These are phyloP conservation scores for Ctenodactylus gundi DNA, from an alignment of 2,113 vertebrate genomes.

Conservation along the genomic window DNA sequence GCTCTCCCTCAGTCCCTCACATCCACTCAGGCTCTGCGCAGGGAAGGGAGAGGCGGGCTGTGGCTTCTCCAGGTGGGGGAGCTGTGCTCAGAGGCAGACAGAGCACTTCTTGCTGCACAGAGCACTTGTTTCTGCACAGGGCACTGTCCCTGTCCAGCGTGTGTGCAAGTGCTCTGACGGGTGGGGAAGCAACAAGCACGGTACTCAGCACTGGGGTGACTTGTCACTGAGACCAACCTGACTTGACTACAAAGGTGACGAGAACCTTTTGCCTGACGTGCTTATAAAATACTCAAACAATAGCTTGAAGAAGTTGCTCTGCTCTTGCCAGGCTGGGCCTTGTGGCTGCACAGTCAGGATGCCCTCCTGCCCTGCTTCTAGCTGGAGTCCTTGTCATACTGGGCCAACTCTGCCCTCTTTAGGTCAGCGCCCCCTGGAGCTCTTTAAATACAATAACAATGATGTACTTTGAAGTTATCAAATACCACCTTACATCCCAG, in stretches of 20 bases:
- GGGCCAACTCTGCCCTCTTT: not conserved
- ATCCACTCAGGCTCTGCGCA: fast-evolving
- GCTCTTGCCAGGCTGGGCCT: not conserved
- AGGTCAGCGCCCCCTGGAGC: fast-evolving
- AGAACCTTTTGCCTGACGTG: not conserved
- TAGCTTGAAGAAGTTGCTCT: fast-evolving
- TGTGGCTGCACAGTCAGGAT: not conserved
- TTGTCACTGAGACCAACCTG: not conserved
- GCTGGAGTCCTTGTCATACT: fast-evolving
- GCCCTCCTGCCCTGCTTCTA: not conserved
- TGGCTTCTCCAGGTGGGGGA: fast-evolving
- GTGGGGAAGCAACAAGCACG: fast-evolving
- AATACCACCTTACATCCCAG: not conserved
- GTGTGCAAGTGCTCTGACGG: fast-evolving
- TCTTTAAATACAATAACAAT: not conserved
- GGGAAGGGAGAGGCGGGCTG: not conserved
- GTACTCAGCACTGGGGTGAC: not conserved
- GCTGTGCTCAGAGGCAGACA: fast-evolving
- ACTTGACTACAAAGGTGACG: not conserved
- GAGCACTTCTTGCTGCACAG: fast-evolving
- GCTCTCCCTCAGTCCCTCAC: not conserved
- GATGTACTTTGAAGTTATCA: not conserved
- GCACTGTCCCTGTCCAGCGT: fast-evolving
- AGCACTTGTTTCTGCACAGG: fast-evolving
- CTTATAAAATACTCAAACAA: not conserved